Base-by-base conservation (phyloP, 2,888 invertebrate genomes). In the Spilosoma lubricipeda region DNA sequence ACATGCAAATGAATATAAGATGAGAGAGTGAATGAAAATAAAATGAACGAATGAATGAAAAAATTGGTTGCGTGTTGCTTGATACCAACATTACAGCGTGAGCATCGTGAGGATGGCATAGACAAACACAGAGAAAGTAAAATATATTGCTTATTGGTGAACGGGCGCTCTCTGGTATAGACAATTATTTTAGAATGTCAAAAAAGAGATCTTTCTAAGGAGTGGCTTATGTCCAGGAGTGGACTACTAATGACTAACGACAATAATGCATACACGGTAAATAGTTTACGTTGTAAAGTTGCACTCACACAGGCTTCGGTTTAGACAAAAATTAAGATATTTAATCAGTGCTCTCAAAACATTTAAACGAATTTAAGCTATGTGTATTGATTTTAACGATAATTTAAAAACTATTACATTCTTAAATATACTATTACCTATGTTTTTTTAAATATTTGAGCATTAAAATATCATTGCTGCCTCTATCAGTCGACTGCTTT, bases 51-150 rank as follows among this genome's bases (percentile, higher is more conserved):
- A 86, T 71, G 68, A 78, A 72, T 78, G 71, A 68, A 70, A 42
- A 65, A 76, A 56, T 85, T 83, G 87, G 82, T 74, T 76, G 83
- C 85, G 82, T 77, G 82, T 76, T 63, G 63, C 70, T 72, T 70
- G 74, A 79, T 80, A 83, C 85, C 83, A 87, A 88, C 87, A 85
- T 86, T 83, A 68, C 72, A 72, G 73, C 71, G 76, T 82, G 89
- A 89, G 90, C 76, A 33, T 52, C 66, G 70, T 81, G 89, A 89
- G 90, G 91, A 90, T 91, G 90, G 89, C 91, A 90, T 91, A 90
- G 82, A 79, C 78, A 82, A 88, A 80, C 82, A 89, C 93, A 93
- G 93, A 94, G 93, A 94, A 94, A 93, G 94, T 94, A 93, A 92
- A 92, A 89, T 74, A n/a, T 64, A 39, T 69, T 70, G 18, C 9